Conservation (phyloP, 2,797 vertebrate genomes). For the Benthosema pterotum region DNA sequence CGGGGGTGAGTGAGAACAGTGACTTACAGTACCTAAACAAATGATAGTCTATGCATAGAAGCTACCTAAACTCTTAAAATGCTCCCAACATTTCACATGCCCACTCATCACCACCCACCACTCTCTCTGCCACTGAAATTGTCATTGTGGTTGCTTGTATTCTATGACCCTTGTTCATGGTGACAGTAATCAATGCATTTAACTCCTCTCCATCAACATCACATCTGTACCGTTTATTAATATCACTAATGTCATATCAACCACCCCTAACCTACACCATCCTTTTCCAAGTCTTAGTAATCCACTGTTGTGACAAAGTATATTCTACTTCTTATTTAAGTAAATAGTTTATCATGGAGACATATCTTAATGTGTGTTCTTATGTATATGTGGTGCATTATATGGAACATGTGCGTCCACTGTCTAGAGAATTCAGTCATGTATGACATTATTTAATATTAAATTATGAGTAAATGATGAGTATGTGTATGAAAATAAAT, state of each 20-base stretch:
- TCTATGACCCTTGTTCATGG: constrained; percentile 33
- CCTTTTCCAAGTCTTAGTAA: constrained; percentile 51
- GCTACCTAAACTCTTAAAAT: constrained; percentile 17
- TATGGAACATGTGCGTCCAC: constrained; percentile 71
- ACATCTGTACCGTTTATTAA: constrained; percentile 22
- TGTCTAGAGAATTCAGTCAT: constrained; percentile 74
- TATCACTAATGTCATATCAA: constrained; percentile 24
- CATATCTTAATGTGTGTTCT: constrained; percentile 67
- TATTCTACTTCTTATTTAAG: constrained; percentile 61
- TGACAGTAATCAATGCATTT: constrained; percentile 17
- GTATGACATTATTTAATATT: constrained; percentile 70
- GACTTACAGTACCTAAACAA: constrained; percentile 32
- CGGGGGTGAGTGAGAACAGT: constrained; percentile 69
- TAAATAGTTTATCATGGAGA: constrained; percentile 64
- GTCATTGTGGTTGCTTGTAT: constrained; percentile 60
- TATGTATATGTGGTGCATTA: constrained; percentile 77
- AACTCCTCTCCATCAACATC: constrained; percentile 12
- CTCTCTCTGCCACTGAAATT: constrained; percentile 18
- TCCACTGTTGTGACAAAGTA: constrained; percentile 35
- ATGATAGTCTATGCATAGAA: constrained; percentile 67
- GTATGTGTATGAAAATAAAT: constrained; percentile 62
- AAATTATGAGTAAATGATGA: constrained; percentile 68
- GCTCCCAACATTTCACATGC: constrained; percentile 42
- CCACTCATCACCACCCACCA: constrained; percentile 7
- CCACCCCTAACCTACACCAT: constrained; percentile 6